phyloP scores from a whole-genome alignment of 2,113 vertebrate genomes.

The Sardina pilchardus region DNA sequence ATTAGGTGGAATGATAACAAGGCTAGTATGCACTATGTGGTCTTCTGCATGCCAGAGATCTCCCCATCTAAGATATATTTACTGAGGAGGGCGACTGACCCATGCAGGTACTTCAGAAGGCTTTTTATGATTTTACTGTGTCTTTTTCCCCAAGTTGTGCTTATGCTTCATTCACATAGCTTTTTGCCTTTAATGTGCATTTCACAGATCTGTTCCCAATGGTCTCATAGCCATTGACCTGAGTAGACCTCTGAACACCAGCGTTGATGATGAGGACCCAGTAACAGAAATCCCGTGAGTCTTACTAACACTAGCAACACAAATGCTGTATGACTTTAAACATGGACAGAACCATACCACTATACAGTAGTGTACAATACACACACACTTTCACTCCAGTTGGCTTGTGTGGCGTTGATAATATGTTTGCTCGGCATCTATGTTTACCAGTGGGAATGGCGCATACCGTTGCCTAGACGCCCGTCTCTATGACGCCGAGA shows the following conservation, averaged over 20 bases:
- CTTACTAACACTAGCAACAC: not conserved
- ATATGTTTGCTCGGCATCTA: not conserved
- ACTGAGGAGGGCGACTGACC: constrained; percentile 84
- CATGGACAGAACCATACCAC: not conserved
- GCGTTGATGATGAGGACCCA: constrained; percentile 67
- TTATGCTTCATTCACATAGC: not conserved
- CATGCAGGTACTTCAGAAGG: constrained; percentile 75
- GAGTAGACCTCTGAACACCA: constrained; percentile 76
- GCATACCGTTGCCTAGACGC: constrained; percentile 85
- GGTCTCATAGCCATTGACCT: constrained; percentile 82
- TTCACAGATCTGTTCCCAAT: constrained; percentile 75
- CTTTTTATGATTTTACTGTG: no score
- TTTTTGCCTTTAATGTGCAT: not conserved
- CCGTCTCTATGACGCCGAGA: constrained; percentile 93
- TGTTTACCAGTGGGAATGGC: constrained; percentile 49
- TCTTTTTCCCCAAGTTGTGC: no score
- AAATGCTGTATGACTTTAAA: not conserved
- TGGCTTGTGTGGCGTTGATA: not conserved
- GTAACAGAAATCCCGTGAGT: constrained; percentile 75
- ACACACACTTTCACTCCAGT: not conserved
- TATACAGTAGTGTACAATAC: not conserved
- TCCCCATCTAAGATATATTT: constrained; percentile 84
- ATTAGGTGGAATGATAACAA: constrained; percentile 93
- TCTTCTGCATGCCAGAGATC: constrained; percentile 88
- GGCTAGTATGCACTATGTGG: constrained; percentile 84